A percentile compares a stretch with the other conserved stretches of the same genome.
Conservation (phyloP, 1,140 invertebrate species). For the Drosophila auraria region DNA sequence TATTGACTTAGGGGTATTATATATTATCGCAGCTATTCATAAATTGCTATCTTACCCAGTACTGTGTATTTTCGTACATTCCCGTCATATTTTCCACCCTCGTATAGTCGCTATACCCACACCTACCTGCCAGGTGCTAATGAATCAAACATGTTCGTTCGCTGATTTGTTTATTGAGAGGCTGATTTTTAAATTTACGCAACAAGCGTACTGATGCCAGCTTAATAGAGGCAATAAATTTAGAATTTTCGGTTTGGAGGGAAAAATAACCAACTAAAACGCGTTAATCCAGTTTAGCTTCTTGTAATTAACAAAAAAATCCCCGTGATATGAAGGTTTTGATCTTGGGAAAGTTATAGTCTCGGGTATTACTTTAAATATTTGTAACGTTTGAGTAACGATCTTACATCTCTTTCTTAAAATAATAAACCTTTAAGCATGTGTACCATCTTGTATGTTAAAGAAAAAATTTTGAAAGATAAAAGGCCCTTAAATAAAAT, state of each 20-base stretch:
- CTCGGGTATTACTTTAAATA: neutral
- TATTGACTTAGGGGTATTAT: conserved; percentile 12
- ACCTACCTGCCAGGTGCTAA: conserved; percentile 36
- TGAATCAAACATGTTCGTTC: conserved; percentile 54
- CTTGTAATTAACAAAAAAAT: conserved; percentile 10
- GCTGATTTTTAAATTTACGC: conserved; percentile 49
- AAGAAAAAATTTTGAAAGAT: neutral
- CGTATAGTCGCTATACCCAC: neutral
- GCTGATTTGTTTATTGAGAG: conserved; percentile 57
- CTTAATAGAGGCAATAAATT: conserved; percentile 10
- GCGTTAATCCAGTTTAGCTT: conserved; percentile 11
- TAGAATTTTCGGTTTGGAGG: conserved; percentile 18
- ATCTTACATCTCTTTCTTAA: neutral
- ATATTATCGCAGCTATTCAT: conserved; percentile 23
- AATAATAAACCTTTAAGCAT: neutral
- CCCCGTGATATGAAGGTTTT: neutral
- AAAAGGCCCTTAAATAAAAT: neutral
- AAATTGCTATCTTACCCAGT: neutral
- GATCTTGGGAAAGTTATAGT: neutral
- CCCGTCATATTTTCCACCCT: conserved; percentile 31
- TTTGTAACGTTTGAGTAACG: too few species aligned
- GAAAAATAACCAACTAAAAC: conserved; percentile 4
- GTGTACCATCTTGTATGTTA: too few species aligned
- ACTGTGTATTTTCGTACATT: conserved; percentile 27
- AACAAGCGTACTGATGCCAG: conserved; percentile 43